Conservation (phyloP, 2,888 invertebrate species). For the Hetaerina titia region DNA sequence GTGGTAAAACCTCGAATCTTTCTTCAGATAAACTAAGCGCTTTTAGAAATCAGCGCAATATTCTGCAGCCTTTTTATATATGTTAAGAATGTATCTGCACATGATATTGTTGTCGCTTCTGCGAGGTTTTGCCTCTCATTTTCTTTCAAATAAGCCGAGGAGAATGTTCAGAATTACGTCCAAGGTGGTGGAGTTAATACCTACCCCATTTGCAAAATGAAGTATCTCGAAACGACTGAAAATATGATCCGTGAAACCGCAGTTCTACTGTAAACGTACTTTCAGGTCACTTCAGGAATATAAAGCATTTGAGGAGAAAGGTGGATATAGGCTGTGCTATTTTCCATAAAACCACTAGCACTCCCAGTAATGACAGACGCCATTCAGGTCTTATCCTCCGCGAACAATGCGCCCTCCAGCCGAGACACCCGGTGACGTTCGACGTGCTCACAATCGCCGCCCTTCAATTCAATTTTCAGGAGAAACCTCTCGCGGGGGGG, state of each 20-base stretch:
- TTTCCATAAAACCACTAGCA: not conserved
- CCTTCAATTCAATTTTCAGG: not conserved
- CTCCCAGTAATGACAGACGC: slow-evolving; percentile 31
- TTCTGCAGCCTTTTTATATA: not conserved
- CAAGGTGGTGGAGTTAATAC: not conserved
- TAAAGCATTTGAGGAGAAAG: not conserved
- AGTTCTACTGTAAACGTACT: not conserved
- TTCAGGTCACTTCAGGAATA: not conserved
- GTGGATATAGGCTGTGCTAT: not conserved
- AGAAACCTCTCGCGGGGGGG: not conserved
- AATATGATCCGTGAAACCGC: not conserved
- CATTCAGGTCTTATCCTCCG: not conserved
- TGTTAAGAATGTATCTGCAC: not conserved
- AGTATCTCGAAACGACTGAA: not conserved
- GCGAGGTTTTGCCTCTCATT: not conserved
- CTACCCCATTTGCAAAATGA: not conserved
- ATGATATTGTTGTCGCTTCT: not conserved
- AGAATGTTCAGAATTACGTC: not conserved
- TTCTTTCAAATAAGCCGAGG: not conserved
- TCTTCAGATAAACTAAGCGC: not conserved
- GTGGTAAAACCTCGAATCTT: no score
- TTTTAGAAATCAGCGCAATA: not conserved
- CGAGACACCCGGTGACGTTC: not conserved
- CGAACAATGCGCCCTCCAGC: not conserved
- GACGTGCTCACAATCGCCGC: not conserved